Evolutionary conservation across 2,888 invertebrate genomes (phyloP).

Genomic region (Eubasilissa splendida): DNA sequence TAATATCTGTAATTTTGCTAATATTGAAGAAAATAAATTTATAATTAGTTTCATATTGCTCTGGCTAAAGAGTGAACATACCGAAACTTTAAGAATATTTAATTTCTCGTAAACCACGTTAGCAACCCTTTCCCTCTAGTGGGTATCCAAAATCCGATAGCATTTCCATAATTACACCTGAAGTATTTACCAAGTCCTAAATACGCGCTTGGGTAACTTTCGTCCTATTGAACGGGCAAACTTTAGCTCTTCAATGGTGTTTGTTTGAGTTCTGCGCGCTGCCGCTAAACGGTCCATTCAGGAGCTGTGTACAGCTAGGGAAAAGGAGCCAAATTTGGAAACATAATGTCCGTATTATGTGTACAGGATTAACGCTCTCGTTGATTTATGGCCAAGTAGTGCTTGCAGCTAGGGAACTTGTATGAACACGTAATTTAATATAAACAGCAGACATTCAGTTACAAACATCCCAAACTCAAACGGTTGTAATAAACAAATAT

Average conservation of each 20-base stretch:
- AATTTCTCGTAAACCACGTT: not conserved
- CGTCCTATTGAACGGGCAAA: conserved; percentile 48
- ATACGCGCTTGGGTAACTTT: conserved; percentile 53
- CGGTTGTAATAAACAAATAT: too few relatives aligned
- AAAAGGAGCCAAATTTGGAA: conserved; percentile 41
- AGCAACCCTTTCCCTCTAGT: not conserved
- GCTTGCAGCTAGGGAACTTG: too few relatives aligned
- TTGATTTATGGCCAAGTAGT: not conserved
- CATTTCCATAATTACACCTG: conserved; percentile 53
- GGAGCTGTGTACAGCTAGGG: conserved; percentile 18
- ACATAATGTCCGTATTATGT: conserved; percentile 42
- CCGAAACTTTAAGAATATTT: too few relatives aligned
- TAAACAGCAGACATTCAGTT: too few relatives aligned
- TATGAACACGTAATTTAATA: too few relatives aligned
- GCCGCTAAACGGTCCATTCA: conserved; percentile 48
- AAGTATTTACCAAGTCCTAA: conserved; percentile 49
- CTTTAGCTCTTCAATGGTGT: conserved; percentile 47
- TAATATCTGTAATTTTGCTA: too few relatives aligned
- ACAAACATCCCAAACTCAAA: too few relatives aligned
- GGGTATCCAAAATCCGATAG: conserved; percentile 44
- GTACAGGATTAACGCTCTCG: conserved; percentile 35
- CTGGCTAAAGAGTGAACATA: too few relatives aligned
- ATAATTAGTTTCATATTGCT: too few relatives aligned
- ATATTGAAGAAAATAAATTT: too few relatives aligned
- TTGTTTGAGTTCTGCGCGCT: conserved; percentile 50